Base-by-base conservation (phyloP, 1,140 invertebrate genomes). In the Latrodectus geometricus region DNA sequence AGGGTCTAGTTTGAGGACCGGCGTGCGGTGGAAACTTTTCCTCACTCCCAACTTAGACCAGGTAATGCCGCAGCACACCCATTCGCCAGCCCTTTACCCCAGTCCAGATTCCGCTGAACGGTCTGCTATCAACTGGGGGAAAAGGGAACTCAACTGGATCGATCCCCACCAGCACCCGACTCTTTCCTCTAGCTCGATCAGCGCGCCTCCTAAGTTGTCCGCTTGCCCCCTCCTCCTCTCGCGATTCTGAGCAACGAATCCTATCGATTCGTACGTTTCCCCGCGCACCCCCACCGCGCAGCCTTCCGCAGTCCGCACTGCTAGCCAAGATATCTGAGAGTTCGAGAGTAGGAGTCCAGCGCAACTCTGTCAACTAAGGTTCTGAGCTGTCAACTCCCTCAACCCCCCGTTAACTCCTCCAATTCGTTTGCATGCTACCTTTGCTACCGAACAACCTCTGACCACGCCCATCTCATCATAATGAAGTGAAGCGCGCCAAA, bases 31-130 rank as follows among this genome's bases (percentile, higher is more conserved):
- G 75, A 68, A 77, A 77, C 50, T 70, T 86, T 86, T 86, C 75
- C 75, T 70, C 54, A 66, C 75, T 52, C 65, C 83, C 75, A 78
- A 65, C 83, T 84, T 84, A 84, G 48, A 84, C 82, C 83, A 86
- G 83, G 75, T 86, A 86, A 77, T 86, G 83, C 83, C 83, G 83
- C 83, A 86, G 83, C 83, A 78, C 75, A 78, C 83, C 83, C 83
- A 86, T 86, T 86, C 83, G 83, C 74, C 56, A 78, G 83, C 83
- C 83, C 75, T 86, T 70, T 78, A 72, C 83, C 75, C 83, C 83
- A 77, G 83, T 78, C 83, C 83, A 86, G 83, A 77, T 86, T 86
- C 83, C 83, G 74, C 77, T 78, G 83, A 68, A 61, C 35, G 83
- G 66, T 48, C 68, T 70, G 83, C 74, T 49, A 77, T 52, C 74